These are phyloP conservation scores for Brachyrhaphis roseni DNA, from an alignment of 2,797 vertebrate genomes.

Conservation along the genomic window DNA sequence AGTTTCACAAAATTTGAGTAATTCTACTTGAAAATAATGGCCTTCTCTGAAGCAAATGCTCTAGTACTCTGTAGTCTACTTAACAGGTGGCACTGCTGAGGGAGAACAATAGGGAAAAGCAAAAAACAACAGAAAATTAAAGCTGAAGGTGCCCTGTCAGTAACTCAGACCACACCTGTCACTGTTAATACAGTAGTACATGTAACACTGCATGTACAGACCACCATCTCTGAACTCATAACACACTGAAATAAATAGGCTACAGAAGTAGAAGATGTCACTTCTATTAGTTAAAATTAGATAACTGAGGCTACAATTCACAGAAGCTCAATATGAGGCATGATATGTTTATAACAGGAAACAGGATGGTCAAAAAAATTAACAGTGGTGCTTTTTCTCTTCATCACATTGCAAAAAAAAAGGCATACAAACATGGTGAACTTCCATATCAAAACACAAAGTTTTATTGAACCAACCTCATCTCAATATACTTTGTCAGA, in stretches of 20 bases:
- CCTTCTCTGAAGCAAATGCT: background rate
- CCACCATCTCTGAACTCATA: no score
- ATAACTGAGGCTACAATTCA: no score
- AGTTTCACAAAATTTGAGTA: background rate
- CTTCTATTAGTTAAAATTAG: no score
- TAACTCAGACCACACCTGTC: no score
- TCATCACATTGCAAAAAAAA: background rate
- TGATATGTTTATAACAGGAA: background rate
- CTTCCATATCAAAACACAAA: background rate
- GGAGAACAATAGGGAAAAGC: background rate
- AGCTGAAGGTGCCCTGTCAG: background rate
- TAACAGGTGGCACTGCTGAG: background rate
- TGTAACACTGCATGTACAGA: no score
- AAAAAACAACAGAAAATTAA: background rate
- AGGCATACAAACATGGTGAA: background rate
- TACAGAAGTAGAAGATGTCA: no score
- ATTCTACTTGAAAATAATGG: slow-evolving; percentile 4
- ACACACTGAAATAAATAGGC: no score
- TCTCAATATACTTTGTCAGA: slow-evolving; percentile 6
- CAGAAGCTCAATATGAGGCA: background rate
- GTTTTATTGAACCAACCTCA: background rate
- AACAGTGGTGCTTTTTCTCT: background rate
- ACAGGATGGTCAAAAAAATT: background rate
- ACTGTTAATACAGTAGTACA: no score
- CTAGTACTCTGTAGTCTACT: background rate